phyloP scores from a whole-genome alignment of 2,888 invertebrate genomes.

The Allygus modestus region DNA sequence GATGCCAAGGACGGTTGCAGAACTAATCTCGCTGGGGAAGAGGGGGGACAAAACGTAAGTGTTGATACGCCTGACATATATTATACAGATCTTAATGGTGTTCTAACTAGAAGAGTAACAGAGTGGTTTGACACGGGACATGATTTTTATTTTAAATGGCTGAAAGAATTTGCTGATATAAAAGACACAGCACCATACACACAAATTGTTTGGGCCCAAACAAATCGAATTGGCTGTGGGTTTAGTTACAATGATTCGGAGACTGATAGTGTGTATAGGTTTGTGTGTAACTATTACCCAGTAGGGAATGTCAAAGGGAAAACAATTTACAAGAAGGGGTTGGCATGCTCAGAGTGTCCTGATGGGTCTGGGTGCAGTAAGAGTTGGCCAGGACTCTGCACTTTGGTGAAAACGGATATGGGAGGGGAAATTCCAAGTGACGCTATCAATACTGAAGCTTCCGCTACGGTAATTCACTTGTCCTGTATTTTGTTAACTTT shows the following conservation, averaged over 20 bases:
- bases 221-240: neutral
- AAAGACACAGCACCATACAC: neutral
- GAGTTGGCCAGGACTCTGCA: neutral
- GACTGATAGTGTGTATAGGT: neutral
- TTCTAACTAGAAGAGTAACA: neutral
- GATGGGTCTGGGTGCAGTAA: neutral
- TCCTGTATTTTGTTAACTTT: neutral
- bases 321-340: neutral
- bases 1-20: neutral
- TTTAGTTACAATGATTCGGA: neutral
- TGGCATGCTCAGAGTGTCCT: neutral
- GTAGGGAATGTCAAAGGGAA: neutral
- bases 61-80: neutral
- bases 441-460: neutral
- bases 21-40: neutral
- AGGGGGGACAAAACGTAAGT: neutral
- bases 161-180: neutral
- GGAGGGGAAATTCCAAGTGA: neutral
- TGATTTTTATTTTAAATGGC: neutral
- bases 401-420: neutral
- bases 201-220: neutral
- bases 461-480: neutral
- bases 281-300: conserved; percentile 34
- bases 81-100: neutral
- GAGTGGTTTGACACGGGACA: neutral